phyloP scores from a whole-genome alignment of 1,140 invertebrate genomes.

The Trachymyrmex septentrionalis region DNA sequence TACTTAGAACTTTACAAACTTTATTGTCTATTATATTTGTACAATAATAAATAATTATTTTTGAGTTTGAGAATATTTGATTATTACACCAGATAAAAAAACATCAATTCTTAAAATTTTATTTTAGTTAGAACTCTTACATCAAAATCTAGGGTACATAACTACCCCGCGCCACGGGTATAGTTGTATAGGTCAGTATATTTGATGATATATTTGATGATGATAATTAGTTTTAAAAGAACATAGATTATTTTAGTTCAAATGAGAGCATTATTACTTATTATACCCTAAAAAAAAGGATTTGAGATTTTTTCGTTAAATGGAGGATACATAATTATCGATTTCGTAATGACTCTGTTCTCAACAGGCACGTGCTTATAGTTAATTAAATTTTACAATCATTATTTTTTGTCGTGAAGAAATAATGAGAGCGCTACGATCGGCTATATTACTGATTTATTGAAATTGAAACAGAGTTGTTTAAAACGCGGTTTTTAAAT shows the following conservation, averaged over 20 bases:
- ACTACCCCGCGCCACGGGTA: too few relatives aligned
- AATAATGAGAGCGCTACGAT: constrained; percentile 61
- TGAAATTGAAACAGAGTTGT: constrained; percentile 22
- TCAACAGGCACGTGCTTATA: constrained; percentile 29
- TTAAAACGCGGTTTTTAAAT: constrained; percentile 68
- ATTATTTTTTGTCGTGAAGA: constrained; percentile 68
- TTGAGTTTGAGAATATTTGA: too few relatives aligned
- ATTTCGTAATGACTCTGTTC: constrained; percentile 52
- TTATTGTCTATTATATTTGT: too few relatives aligned
- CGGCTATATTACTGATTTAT: constrained; percentile 67
- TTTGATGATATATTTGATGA: too few relatives aligned
- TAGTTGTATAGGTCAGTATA: too few relatives aligned
- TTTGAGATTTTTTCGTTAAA: constrained; percentile 11
- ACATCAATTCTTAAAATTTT: too few relatives aligned
- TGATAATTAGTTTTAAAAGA: neutral
- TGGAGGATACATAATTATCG: neutral
- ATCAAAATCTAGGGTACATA: too few relatives aligned
- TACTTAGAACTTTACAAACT: too few relatives aligned
- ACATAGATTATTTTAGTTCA: neutral
- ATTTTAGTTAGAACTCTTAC: too few relatives aligned
- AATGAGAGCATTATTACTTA: neutral
- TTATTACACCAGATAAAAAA: too few relatives aligned
- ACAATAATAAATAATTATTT: too few relatives aligned
- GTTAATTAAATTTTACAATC: constrained; percentile 76
- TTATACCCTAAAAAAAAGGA: neutral